Conservation (phyloP, 2,797 vertebrate species). For the Poecile montanus region DNA sequence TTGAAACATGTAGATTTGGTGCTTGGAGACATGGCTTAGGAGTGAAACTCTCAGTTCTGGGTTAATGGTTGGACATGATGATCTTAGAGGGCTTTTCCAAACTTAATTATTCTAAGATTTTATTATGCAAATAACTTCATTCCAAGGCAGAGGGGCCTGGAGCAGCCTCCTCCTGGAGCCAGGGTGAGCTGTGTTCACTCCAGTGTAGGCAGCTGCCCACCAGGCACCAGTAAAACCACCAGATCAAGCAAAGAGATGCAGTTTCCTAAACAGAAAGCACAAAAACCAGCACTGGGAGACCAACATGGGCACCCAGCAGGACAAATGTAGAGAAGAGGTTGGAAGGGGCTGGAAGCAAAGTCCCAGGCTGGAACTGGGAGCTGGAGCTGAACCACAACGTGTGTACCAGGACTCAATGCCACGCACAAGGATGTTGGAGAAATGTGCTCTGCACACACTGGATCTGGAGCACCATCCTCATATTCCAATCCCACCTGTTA, state of each 20-base stretch:
- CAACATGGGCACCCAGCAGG: neutral
- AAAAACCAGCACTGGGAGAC: neutral
- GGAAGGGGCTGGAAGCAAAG: neutral
- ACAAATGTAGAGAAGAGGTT: neutral
- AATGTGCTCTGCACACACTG: neutral
- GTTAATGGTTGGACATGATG: neutral
- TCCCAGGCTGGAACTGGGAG: neutral
- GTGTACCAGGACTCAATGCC: neutral
- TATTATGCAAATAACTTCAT: neutral
- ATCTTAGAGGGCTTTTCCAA: neutral
- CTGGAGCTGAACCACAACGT: neutral
- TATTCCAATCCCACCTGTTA: neutral
- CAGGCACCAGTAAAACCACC: neutral
- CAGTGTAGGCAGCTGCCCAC: neutral
- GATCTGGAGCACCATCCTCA: neutral
- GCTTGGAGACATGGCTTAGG: neutral
- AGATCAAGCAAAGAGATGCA: neutral
- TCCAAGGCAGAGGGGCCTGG: neutral
- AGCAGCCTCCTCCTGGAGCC: neutral
- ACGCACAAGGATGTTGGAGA: rapidly evolving
- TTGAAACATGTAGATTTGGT: neutral
- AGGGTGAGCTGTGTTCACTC: neutral
- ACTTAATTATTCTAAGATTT: neutral
- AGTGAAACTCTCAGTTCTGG: neutral
- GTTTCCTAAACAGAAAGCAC: neutral